phyloP scores from a whole-genome alignment of 2,113 vertebrate species.

The Chaenocephalus aceratus region DNA sequence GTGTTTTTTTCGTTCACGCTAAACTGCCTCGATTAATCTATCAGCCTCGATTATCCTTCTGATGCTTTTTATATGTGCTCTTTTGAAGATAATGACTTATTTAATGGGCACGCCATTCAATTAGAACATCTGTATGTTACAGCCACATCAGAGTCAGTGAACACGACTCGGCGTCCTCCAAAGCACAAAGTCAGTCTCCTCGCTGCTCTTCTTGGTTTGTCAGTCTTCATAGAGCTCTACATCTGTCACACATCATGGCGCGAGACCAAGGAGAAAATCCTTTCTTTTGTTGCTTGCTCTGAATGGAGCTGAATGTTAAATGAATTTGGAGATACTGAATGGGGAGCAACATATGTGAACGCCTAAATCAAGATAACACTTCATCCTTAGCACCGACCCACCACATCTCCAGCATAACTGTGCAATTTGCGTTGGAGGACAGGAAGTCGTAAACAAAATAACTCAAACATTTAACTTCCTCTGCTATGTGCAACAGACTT shows the following conservation, averaged over 20 bases:
- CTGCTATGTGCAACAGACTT: slow-evolving; percentile 40
- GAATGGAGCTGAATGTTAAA: slow-evolving; percentile 25
- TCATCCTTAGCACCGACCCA: background rate
- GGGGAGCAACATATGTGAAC: background rate
- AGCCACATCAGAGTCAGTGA: slow-evolving; percentile 27
- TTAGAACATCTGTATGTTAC: slow-evolving; percentile 19
- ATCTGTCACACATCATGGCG: slow-evolving; percentile 57
- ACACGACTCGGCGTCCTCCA: slow-evolving; percentile 39
- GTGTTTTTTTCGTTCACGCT: slow-evolving; percentile 43
- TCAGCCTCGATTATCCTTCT: slow-evolving; percentile 49
- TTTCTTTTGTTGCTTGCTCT: slow-evolving; percentile 21
- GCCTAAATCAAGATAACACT: slow-evolving; percentile 24
- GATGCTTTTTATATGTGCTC: slow-evolving; percentile 50
- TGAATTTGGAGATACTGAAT: slow-evolving; percentile 7
- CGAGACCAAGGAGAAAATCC: background rate
- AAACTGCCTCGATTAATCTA: slow-evolving; percentile 59
- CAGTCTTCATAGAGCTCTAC: slow-evolving; percentile 35
- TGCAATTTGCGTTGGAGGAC: slow-evolving; percentile 52
- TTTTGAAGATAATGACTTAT: slow-evolving; percentile 55
- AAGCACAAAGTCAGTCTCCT: slow-evolving; percentile 28
- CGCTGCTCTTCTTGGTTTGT: slow-evolving; percentile 21
- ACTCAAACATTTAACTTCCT: slow-evolving; percentile 24
- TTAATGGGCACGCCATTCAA: slow-evolving; percentile 44
- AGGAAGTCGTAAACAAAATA: slow-evolving; percentile 72
- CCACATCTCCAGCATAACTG: slow-evolving; percentile 18